Evolutionary conservation across 2,113 vertebrate genomes (phyloP).

Genomic region (Engystomops pustulosus): DNA sequence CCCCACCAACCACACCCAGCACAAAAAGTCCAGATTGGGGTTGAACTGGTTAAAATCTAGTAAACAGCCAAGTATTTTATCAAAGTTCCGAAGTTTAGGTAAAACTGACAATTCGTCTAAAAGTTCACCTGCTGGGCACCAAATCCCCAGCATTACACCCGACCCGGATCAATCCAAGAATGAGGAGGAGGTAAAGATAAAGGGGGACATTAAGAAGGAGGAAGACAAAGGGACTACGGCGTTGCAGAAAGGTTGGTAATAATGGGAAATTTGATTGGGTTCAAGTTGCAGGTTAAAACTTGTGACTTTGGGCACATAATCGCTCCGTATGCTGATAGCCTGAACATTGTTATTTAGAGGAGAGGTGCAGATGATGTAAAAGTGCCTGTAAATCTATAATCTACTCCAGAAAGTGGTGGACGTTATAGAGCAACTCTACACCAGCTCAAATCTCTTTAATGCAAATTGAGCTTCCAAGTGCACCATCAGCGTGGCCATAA

Average conservation of each 20-base stretch:
- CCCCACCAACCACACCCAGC: slow-evolving; percentile 68
- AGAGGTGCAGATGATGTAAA: too few relatives aligned
- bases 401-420: too few relatives aligned
- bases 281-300: too few relatives aligned
- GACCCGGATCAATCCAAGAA: slow-evolving; percentile 62
- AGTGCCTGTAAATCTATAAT: too few relatives aligned
- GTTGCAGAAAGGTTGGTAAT: slow-evolving; percentile 75
- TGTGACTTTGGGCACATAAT: too few relatives aligned
- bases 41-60: slow-evolving; percentile 86
- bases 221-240: slow-evolving; percentile 62
- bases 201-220: slow-evolving; percentile 47
- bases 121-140: slow-evolving; percentile 62
- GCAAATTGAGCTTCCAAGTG: too few relatives aligned
- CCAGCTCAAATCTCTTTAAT: too few relatives aligned
- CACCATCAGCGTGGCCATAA: too few relatives aligned
- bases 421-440: too few relatives aligned
- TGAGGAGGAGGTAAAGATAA: slow-evolving; percentile 52
- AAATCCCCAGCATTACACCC: slow-evolving; percentile 67
- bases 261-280: too few relatives aligned
- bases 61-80: slow-evolving; percentile 96
- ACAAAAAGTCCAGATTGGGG: slow-evolving; percentile 82
- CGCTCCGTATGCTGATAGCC: too few relatives aligned
- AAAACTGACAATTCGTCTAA: slow-evolving; percentile 78
- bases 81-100: slow-evolving; percentile 91
- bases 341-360: too few relatives aligned